Percentiles rank a stretch among this genome's conserved stretches.
These are phyloP conservation scores for Stenodera caucasica DNA, from an alignment of 2,888 invertebrate species.

Conservation along the genomic window DNA sequence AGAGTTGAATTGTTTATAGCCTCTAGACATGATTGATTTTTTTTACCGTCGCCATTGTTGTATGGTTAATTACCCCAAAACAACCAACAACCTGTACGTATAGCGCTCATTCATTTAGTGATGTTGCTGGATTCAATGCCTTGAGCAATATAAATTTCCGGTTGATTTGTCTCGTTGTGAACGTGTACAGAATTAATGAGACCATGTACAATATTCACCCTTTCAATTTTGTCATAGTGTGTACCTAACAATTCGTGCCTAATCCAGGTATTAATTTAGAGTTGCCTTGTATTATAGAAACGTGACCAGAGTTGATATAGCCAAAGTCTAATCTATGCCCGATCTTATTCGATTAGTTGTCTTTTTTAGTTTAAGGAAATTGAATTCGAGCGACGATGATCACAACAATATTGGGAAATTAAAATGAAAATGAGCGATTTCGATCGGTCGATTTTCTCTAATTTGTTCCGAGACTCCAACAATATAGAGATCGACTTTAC, in stretches of 20 bases:
- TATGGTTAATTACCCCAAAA: conserved; percentile 1
- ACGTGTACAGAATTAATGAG: conserved; percentile 21
- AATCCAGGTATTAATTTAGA: conserved; percentile 8
- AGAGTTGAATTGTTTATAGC: background rate
- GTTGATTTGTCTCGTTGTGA: conserved; percentile 19
- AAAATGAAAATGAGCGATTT: too few relatives aligned
- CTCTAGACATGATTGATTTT: too few relatives aligned
- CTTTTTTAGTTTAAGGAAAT: too few relatives aligned
- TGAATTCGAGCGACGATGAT: too few relatives aligned
- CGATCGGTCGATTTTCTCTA: too few relatives aligned
- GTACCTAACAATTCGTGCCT: conserved; percentile 1
- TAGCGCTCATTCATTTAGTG: background rate
- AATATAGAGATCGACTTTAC: too few relatives aligned
- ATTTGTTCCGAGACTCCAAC: too few relatives aligned
- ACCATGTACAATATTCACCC: conserved; percentile 6
- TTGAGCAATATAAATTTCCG: conserved; percentile 19
- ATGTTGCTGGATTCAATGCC: background rate
- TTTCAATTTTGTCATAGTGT: conserved; percentile 7
- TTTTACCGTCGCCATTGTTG: background rate
- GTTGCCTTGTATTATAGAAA: conserved; percentile 14
- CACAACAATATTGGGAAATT: too few relatives aligned
- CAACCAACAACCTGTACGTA: background rate
- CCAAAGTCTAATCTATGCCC: too few relatives aligned
- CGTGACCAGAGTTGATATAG: conserved; percentile 18
- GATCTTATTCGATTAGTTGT: too few relatives aligned